Evolutionary conservation across 1,140 invertebrate species (phyloP).

Genomic region (Micrasema longulum): DNA sequence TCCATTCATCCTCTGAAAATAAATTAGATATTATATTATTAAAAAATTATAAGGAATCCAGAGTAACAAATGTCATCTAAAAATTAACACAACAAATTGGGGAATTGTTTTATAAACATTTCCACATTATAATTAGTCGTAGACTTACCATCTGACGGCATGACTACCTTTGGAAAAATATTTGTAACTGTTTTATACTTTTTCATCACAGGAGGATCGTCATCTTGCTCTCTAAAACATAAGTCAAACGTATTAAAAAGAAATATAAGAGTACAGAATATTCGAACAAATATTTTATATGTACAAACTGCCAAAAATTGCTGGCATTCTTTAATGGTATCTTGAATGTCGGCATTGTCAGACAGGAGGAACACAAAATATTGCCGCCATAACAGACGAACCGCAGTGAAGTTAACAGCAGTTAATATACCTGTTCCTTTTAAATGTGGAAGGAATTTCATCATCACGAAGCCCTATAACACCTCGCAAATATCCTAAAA

Average conservation of each 20-base stretch:
- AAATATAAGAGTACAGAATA: neutral
- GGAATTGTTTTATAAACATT: too few relatives aligned
- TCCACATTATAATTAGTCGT: neutral
- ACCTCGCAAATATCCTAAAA: constrained; percentile 30
- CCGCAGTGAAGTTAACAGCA: constrained; percentile 42
- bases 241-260: neutral
- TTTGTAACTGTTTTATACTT: constrained; percentile 47
- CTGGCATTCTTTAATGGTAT: constrained; percentile 37
- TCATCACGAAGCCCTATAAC: constrained; percentile 21
- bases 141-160: constrained; percentile 47
- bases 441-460: constrained; percentile 8
- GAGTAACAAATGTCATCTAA: too few relatives aligned
- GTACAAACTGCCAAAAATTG: constrained; percentile 39
- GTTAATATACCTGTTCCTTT: constrained; percentile 43
- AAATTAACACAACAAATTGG: too few relatives aligned
- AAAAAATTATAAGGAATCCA: too few relatives aligned
- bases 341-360: constrained; percentile 31
- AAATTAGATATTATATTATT: too few relatives aligned
- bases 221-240: constrained; percentile 46
- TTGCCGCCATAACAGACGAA: constrained; percentile 46
- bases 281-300: neutral
- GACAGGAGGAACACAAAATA: constrained; percentile 15
- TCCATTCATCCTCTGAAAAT: constrained; percentile 44
- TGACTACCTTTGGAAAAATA: constrained; percentile 48
- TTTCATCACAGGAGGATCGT: constrained; percentile 53